Evolutionary conservation across 2,797 vertebrate species (phyloP).

Genomic region (Phalanger gymnotis): DNA sequence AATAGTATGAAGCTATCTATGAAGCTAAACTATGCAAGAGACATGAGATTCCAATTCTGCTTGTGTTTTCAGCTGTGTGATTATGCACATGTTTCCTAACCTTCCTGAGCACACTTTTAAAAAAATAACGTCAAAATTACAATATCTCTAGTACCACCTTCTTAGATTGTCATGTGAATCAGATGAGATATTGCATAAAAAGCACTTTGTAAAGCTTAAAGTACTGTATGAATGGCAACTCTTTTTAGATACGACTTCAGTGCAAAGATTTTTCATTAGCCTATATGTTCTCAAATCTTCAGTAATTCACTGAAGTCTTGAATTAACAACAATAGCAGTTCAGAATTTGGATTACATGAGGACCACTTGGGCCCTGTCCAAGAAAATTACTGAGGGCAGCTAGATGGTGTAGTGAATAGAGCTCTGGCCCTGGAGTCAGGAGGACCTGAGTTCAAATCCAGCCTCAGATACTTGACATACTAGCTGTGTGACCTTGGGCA

Average conservation of each 20-base stretch:
- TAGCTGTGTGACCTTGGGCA: too few species aligned
- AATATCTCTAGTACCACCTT: neutral
- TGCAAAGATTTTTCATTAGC: neutral
- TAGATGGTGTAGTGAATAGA: too few species aligned
- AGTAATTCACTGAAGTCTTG: neutral
- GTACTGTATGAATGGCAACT: too few species aligned
- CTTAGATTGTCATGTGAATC: neutral
- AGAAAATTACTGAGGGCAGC: slow-evolving; percentile 6
- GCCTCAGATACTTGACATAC: too few species aligned
- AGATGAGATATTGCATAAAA: neutral
- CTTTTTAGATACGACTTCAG: too few species aligned
- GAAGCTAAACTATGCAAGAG: too few species aligned
- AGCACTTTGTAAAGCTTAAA: neutral
- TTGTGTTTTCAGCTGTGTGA: neutral
- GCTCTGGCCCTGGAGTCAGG: too few species aligned
- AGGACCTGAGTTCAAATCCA: too few species aligned
- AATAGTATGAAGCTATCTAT: neutral
- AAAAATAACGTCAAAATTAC: neutral
- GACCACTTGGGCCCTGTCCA: slow-evolving; percentile 28
- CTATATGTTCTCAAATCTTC: neutral
- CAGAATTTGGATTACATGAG: slow-evolving; percentile 34
- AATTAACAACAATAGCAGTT: slow-evolving; percentile 25
- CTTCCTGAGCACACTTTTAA: neutral
- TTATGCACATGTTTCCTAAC: neutral
- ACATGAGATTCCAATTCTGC: neutral